These are phyloP conservation scores for Nemapogon koenigi DNA, from an alignment of 2,888 invertebrate genomes.

Conservation along the genomic window DNA sequence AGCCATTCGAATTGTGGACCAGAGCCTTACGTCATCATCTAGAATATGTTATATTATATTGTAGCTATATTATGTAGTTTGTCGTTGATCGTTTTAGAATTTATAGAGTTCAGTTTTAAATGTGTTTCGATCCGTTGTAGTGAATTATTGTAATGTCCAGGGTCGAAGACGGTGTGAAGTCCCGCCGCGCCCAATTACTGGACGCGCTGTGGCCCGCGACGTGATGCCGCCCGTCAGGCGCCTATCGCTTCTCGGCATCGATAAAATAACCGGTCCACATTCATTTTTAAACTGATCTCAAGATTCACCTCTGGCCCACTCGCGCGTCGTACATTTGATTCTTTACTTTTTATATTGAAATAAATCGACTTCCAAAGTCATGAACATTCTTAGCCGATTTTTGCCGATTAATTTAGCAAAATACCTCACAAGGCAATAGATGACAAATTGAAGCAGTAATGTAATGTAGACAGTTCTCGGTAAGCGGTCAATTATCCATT, in stretches of 20 bases:
- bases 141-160: slow-evolving; percentile 10
- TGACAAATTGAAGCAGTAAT: too few relatives aligned
- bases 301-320: not conserved
- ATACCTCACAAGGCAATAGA: too few relatives aligned
- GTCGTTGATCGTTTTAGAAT: not conserved
- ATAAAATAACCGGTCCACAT: slow-evolving; percentile 47
- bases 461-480: too few relatives aligned
- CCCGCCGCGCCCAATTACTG: slow-evolving; percentile 61
- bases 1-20: too few relatives aligned
- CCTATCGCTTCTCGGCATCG: slow-evolving; percentile 60
- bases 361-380: too few relatives aligned
- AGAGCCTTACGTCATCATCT: not conserved
- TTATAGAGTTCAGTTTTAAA: slow-evolving; percentile 2
- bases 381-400: too few relatives aligned
- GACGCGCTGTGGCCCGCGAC: slow-evolving; percentile 47
- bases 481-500: slow-evolving; percentile 36
- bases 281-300: slow-evolving; percentile 2
- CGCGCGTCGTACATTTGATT: too few relatives aligned
- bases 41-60: not conserved
- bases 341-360: too few relatives aligned
- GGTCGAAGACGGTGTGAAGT: slow-evolving; percentile 52
- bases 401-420: too few relatives aligned
- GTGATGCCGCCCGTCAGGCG: slow-evolving; percentile 48
- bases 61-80: not conserved
- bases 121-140: slow-evolving; percentile 2